Conservation (phyloP, 2,888 invertebrate genomes). For the Elysia crispata region DNA sequence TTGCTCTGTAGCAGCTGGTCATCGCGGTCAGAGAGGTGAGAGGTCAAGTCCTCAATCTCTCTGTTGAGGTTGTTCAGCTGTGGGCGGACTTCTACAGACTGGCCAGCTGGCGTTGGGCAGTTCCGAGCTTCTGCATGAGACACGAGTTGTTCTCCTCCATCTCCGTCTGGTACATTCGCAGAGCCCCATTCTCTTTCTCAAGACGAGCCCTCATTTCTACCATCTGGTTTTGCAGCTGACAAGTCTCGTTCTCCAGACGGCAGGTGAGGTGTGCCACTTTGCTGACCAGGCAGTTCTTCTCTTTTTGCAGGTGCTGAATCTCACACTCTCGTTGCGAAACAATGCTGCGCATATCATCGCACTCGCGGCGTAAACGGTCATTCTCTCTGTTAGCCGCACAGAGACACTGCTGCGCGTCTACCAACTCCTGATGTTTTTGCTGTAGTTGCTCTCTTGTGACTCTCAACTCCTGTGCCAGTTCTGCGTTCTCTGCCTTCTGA, state of each 20-base stretch:
- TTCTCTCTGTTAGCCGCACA: constrained; percentile 36
- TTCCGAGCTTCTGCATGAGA: constrained; percentile 41
- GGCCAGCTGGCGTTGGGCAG: constrained; percentile 40
- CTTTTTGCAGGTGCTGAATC: constrained; percentile 59
- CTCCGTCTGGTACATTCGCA: constrained; percentile 35
- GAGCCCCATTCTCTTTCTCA: constrained; percentile 52
- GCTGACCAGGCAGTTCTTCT: constrained; percentile 60
- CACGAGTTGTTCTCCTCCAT: constrained; percentile 44
- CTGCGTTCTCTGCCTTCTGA: constrained; percentile 68
- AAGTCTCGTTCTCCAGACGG: constrained; percentile 44
- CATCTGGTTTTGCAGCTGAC: constrained; percentile 41
- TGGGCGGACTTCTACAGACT: constrained; percentile 44
- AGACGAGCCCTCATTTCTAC: constrained; percentile 44
- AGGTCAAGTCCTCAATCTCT: constrained; percentile 36
- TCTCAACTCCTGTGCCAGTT: constrained; percentile 69
- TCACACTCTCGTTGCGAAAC: constrained; percentile 39
- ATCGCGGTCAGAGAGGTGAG: constrained; percentile 37
- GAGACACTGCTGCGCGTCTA: constrained; percentile 30
- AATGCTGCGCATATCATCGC: constrained; percentile 38
- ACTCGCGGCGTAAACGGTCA: constrained; percentile 36
- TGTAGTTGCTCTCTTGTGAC: constrained; percentile 56
- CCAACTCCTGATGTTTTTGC: constrained; percentile 31
- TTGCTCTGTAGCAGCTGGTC: constrained; percentile 41
- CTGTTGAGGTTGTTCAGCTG: constrained; percentile 44
- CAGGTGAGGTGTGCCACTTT: constrained; percentile 57